Conservation (phyloP, 37 sponge, comb jelly and placozoan genomes). For the Aphrocallistes beatrix region DNA sequence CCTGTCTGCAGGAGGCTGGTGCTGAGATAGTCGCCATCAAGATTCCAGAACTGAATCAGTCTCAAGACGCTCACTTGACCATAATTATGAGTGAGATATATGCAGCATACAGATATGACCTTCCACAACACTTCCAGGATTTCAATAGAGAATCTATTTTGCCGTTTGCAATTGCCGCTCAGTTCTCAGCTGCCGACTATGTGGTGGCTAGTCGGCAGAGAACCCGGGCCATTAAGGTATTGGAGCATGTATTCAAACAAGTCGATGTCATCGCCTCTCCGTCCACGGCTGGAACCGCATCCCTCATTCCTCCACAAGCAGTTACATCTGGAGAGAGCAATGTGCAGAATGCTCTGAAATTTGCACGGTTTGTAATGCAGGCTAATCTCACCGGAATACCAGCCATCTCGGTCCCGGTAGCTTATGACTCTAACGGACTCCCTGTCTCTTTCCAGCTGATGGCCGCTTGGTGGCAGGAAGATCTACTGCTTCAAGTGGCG, state of each 20-base stretch:
- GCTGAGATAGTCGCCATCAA: conserved; percentile 43
- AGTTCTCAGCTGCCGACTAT: conserved; percentile 27
- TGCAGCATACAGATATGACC: conserved; percentile 21
- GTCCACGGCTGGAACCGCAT: conserved; percentile 33
- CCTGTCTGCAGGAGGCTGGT: conserved; percentile 28
- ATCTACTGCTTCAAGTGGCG: conserved; percentile 51
- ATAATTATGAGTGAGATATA: conserved; percentile 45
- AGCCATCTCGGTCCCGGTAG: conserved; percentile 43
- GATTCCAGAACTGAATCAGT: conserved; percentile 63
- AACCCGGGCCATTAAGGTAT: conserved; percentile 37
- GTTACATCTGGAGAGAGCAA: conserved; percentile 27
- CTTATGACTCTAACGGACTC: conserved; percentile 30
- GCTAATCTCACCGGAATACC: conserved; percentile 61
- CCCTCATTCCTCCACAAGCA: conserved; percentile 31
- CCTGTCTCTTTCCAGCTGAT: conserved; percentile 77
- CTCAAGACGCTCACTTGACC: conserved; percentile 43
- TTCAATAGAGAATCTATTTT: conserved; percentile 44
- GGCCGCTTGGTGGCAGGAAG: conserved; percentile 74
- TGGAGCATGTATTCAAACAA: conserved; percentile 19
- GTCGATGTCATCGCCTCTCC: conserved; percentile 47
- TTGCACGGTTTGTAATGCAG: conserved; percentile 39
- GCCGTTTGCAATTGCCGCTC: neutral
- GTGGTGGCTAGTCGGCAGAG: conserved; percentile 40
- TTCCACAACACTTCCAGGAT: conserved; percentile 42
- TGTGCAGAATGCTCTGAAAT: neutral